Conservation (phyloP, 2,888 invertebrate genomes). For the Lasioglossum leucozonium region DNA sequence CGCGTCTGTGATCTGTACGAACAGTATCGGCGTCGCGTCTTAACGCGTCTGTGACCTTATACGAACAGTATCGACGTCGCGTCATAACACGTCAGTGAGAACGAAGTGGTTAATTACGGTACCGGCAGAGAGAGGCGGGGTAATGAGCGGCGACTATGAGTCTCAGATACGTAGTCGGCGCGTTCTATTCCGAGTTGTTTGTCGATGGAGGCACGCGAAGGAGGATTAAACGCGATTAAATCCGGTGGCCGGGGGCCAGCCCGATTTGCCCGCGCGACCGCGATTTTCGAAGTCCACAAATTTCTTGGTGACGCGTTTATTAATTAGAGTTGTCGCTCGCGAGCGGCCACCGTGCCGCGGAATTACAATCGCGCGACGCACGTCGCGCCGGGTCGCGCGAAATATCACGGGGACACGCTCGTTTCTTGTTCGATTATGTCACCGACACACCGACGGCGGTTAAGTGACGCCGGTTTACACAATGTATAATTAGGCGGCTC, state of each 20-base stretch:
- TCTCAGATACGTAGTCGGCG: neutral
- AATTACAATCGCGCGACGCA: conserved; percentile 4
- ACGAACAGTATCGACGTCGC: too few species aligned
- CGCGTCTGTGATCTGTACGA: too few species aligned
- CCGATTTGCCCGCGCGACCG: neutral
- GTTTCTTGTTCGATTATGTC: conserved; percentile 60
- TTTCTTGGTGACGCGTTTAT: conserved; percentile 28
- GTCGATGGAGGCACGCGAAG: neutral
- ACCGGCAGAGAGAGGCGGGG: too few species aligned
- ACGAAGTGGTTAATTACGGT: too few species aligned
- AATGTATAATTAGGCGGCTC: conserved; percentile 53
- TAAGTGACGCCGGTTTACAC: conserved; percentile 54
- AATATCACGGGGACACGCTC: conserved; percentile 28
- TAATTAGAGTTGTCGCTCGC: conserved; percentile 22
- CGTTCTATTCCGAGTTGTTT: neutral
- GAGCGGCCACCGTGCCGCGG: neutral
- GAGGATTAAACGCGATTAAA: neutral
- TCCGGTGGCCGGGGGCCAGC: too few species aligned
- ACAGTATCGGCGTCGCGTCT: too few species aligned
- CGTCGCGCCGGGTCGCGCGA: neutral
- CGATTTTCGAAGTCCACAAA: conserved; percentile 13
- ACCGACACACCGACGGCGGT: conserved; percentile 37
- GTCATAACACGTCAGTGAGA: too few species aligned
- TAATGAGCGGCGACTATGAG: too few species aligned
- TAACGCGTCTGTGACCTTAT: too few species aligned